A percentile compares a stretch with the other conserved stretches of the same genome.
Conservation (phyloP, 2,113 vertebrate genomes). For the Perccottus glenii region DNA sequence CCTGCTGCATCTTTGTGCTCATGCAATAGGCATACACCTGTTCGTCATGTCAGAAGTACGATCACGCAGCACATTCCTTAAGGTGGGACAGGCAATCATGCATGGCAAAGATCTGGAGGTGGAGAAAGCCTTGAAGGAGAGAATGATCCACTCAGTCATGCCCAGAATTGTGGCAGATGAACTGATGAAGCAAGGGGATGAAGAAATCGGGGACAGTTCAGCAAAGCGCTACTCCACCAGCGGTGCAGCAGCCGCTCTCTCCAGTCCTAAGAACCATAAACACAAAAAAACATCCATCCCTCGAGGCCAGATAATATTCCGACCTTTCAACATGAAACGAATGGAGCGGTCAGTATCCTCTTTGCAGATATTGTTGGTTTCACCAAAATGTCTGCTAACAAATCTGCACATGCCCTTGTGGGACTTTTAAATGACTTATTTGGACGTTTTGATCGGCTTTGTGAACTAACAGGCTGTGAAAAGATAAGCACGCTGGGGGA, state of each 20-base stretch:
- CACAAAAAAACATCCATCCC: conserved; percentile 97
- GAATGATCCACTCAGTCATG: conserved; percentile 99
- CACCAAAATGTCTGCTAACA: conserved; percentile 99
- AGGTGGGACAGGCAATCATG: conserved; percentile 98
- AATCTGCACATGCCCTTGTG: conserved; percentile 94
- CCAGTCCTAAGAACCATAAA: conserved; percentile 90
- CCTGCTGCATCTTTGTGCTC: conserved; percentile 92
- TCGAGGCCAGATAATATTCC: conserved; percentile 92
- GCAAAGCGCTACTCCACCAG: conserved; percentile 88
- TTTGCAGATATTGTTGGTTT: conserved; percentile 99
- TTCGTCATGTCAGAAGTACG: conserved; percentile 98
- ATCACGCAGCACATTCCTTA: conserved; percentile 96
- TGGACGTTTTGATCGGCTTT: conserved; percentile 94
- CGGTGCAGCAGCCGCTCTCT: conserved; percentile 63
- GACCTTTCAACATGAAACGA: conserved; percentile 98
- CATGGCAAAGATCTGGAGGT: conserved; percentile 98
- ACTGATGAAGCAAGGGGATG: conserved; percentile 96
- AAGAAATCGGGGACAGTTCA: conserved; percentile 87
- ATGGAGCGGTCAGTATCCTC: conserved; percentile 97
- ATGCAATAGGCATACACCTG: conserved; percentile 91
- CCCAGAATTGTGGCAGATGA: conserved; percentile 94
- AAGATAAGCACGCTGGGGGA: conserved; percentile 98
- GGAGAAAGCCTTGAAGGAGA: conserved; percentile 97
- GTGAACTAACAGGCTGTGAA: conserved; percentile 94
- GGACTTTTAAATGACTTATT: conserved; percentile 96